Conservation (phyloP, 2,888 invertebrate species). For the Pammene aurita region DNA sequence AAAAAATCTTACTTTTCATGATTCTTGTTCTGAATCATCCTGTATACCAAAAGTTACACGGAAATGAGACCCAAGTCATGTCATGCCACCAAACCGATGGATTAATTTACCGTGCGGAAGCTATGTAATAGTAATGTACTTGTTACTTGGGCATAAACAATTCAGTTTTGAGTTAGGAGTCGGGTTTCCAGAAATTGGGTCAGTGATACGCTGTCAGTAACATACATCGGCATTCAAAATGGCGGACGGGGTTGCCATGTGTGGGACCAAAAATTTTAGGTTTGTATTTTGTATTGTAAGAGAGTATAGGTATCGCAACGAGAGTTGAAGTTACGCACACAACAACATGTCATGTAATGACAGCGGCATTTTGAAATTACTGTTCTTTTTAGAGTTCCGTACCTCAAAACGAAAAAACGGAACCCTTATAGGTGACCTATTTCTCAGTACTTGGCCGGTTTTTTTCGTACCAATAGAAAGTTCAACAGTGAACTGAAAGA, state of each 20-base stretch:
- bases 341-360: too few relatives aligned
- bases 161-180: slow-evolving; percentile 18
- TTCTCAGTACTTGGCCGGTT: too few relatives aligned
- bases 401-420: too few relatives aligned
- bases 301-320: too few relatives aligned
- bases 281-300: not conserved
- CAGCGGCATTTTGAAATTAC: too few relatives aligned
- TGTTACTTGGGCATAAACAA: slow-evolving; percentile 19
- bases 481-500: too few relatives aligned
- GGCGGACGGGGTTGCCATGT: not conserved
- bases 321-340: too few relatives aligned
- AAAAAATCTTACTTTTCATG: too few relatives aligned
- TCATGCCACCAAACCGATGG: not conserved
- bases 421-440: too few relatives aligned
- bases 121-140: slow-evolving; percentile 6
- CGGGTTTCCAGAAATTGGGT: slow-evolving; percentile 16
- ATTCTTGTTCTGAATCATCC: not conserved
- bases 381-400: too few relatives aligned
- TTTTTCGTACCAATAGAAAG: too few relatives aligned
- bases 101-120: not conserved
- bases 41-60: not conserved
- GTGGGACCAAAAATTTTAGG: not conserved
- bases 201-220: slow-evolving; percentile 18
- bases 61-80: not conserved
- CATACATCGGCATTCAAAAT: slow-evolving; percentile 15